phyloP scores from a whole-genome alignment of 1,140 invertebrate species.

The Aphelenchoides fujianensis region DNA sequence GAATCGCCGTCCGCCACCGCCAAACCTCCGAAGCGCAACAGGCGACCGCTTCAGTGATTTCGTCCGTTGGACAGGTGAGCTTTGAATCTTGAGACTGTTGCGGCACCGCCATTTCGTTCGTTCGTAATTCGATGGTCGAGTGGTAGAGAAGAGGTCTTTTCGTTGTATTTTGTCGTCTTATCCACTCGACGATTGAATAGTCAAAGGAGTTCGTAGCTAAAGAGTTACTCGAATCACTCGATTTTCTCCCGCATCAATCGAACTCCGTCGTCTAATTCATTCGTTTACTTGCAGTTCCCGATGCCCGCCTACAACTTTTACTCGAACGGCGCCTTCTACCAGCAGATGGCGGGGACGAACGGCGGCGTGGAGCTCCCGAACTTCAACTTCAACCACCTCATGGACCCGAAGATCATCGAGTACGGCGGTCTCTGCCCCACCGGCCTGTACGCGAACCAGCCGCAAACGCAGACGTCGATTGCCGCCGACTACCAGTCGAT shows the following conservation, averaged over 20 bases:
- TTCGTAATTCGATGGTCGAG: no score
- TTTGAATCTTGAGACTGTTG: no score
- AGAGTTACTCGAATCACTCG: no score
- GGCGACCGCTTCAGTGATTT: constrained; percentile 4
- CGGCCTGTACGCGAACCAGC: background rate
- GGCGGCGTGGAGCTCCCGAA: background rate
- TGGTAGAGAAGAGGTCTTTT: no score
- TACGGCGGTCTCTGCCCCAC: background rate
- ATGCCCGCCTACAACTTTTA: background rate
- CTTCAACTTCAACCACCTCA: constrained; percentile 13
- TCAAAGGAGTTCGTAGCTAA: no score
- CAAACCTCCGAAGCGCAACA: constrained; percentile 5
- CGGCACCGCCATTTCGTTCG: no score
- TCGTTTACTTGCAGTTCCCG: background rate
- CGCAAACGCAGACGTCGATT: background rate
- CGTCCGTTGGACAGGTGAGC: constrained; percentile 9
- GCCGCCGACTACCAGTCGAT: background rate
- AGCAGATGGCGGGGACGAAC: background rate
- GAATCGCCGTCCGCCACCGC: background rate
- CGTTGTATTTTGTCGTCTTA: no score
- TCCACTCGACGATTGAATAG: no score
- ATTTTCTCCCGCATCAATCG: background rate
- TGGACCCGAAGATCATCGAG: background rate
- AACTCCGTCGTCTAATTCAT: constrained; percentile 5
- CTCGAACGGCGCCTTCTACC: background rate